Evolutionary conservation across 2,888 invertebrate species (phyloP).

Genomic region (Willowsia nigromaculata): DNA sequence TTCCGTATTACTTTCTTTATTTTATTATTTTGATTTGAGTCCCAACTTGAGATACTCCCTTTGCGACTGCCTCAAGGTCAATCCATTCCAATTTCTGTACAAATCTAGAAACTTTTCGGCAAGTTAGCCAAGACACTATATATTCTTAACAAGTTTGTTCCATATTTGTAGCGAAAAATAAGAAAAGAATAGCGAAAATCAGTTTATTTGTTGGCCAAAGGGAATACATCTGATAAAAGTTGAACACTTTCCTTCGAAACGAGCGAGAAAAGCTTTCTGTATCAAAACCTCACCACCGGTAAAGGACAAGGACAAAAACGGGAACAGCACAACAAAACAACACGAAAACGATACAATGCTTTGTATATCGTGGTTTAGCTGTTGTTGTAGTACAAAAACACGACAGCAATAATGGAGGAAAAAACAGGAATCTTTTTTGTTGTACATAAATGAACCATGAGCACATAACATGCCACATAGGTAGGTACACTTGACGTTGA

Average conservation of each 20-base stretch:
- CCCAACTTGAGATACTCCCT: not conserved
- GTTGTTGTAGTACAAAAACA: not conserved
- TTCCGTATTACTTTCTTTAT: not conserved
- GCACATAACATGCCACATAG: not conserved
- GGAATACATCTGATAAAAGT: conserved; percentile 23
- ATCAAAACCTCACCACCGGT: not conserved
- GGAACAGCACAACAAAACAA: not conserved
- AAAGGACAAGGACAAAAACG: not conserved
- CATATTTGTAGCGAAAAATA: not conserved
- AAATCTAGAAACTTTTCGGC: not conserved
- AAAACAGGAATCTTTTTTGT: not conserved
- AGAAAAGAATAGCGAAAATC: not conserved
- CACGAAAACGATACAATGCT: not conserved
- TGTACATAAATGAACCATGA: not conserved
- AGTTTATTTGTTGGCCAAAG: not conserved
- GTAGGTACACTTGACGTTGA: conserved; percentile 49
- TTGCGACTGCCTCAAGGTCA: not conserved
- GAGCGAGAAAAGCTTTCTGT: not conserved
- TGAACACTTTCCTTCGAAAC: not conserved
- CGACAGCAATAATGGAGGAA: not conserved
- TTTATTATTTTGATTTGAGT: not conserved
- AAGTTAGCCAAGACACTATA: not conserved
- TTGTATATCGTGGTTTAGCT: not conserved
- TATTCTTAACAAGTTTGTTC: not conserved
- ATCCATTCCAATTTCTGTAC: not conserved